Base-by-base conservation (phyloP, 2,113 vertebrate genomes). In the Apaloderma vittatum region DNA sequence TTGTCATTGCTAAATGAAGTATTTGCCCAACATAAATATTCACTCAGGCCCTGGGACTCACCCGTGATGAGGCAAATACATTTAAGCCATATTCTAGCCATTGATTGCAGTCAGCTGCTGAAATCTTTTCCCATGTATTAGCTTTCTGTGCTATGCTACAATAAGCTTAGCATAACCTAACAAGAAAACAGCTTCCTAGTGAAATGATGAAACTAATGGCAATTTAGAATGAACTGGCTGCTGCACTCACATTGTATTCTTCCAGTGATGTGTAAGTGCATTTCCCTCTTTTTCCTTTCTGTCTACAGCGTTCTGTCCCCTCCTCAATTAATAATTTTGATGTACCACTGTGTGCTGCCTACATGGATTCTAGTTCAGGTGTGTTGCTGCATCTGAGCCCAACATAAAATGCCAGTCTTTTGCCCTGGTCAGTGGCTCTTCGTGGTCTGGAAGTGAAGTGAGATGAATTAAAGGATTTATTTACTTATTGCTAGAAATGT, bases 341-440 rank as follows among this genome's bases (percentile, higher is more conserved):
- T 43, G 9, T 46, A 12, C 11, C 17, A 12, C 66, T 32, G 4
- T 45, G 8, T 52, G 37, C 78, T 79, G 46, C 40, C 55, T 70
- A 24, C 1, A 2, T 71, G 79, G 30, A 63, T 76, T 68, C 83
- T 91, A 43, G 24, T 63, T 86, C 55, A 27, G 40, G 37, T 71
- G 40, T 77, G 55, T 91, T 71, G 9, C 21, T 67, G 76, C 26
- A 91, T 76, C 80, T 59, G 63, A 24, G n/a, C 67, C 82, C 76
- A 76, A 81, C 54, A 29, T 17, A 63, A 88, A 94, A 79, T 94
- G 74, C 72, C 71, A 91, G 29, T 72, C 61, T 90, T 94, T 95
- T 70, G 36, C 66, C 15, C 48, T 58, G 59, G 15, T 82, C 51
- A 54, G 32, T 34, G 54, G 18, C 74, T 59, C 61, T 91, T 90